Conservation (phyloP, 2,888 invertebrate species). For the Adineta ricciae region DNA sequence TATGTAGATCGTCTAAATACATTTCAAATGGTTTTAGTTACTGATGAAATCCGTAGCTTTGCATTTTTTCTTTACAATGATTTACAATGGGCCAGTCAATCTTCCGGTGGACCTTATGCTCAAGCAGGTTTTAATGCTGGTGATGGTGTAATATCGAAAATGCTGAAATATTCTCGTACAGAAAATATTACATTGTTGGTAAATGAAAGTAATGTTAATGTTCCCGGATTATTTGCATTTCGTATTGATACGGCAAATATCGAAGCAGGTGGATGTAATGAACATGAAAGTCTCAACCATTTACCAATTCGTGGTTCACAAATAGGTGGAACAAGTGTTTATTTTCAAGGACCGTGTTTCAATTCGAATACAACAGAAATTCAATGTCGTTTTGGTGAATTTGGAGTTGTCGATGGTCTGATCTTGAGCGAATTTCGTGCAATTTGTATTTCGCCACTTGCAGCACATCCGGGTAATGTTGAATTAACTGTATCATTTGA, state of each 20-base stretch:
- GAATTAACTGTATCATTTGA: neutral
- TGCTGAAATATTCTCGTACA: constrained; percentile 1
- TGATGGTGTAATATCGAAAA: neutral
- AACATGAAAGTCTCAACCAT: too few relatives aligned
- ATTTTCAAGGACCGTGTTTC: constrained; percentile 24
- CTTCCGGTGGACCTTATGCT: neutral
- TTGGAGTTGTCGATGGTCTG: neutral
- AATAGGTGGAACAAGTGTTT: neutral
- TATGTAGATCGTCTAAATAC: constrained; percentile 34
- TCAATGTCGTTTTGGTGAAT: neutral
- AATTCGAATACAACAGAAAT: neutral
- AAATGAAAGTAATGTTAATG: constrained; percentile 7
- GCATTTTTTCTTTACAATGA: constrained; percentile 10
- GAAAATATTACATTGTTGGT: neutral
- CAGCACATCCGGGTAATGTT: neutral
- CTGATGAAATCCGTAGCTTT: constrained; percentile 33
- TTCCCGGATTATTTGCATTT: constrained; percentile 23
- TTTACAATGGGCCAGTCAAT: constrained; percentile 14
- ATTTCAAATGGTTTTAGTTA: constrained; percentile 36
- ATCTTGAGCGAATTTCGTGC: too few relatives aligned
- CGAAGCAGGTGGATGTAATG: constrained; percentile 20
- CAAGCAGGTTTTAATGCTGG: constrained; percentile 29
- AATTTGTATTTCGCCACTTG: neutral
- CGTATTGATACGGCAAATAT: neutral
- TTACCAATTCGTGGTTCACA: neutral